These are phyloP conservation scores for Phytoseiulus persimilis DNA, from an alignment of 2,888 invertebrate species.

Conservation along the genomic window DNA sequence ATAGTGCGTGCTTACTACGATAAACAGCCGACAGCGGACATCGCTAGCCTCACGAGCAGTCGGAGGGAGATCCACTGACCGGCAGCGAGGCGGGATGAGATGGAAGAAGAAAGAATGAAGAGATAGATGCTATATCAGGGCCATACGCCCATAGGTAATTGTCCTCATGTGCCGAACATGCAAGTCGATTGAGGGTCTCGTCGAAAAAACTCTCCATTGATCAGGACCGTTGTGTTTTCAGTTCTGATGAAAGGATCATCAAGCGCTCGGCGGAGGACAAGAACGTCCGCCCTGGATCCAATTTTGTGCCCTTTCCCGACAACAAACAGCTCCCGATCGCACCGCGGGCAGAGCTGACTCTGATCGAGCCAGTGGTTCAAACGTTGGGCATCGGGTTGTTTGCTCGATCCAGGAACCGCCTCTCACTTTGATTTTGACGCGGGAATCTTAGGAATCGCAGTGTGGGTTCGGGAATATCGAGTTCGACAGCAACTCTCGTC, in stretches of 20 bases:
- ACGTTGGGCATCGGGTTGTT: too few species aligned
- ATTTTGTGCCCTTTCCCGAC: neutral
- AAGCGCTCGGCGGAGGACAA: neutral
- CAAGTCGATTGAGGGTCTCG: neutral
- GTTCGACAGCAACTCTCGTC: neutral
- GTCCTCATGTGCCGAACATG: neutral
- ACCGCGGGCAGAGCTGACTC: neutral
- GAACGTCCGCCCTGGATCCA: neutral
- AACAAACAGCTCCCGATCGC: neutral
- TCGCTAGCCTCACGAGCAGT: too few species aligned
- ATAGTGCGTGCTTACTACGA: constrained; percentile 5
- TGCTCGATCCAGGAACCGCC: too few species aligned
- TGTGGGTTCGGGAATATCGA: neutral
- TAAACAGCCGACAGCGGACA: neutral
- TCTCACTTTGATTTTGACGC: neutral
- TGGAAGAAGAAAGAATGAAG: neutral
- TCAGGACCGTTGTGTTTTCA: neutral
- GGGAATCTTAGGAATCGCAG: neutral
- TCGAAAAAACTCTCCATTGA: neutral
- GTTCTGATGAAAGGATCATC: neutral
- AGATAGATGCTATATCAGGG: neutral
- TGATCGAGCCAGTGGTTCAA: too few species aligned
- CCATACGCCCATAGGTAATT: neutral
- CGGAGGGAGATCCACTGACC: neutral
- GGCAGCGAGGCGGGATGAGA: neutral